Conservation (phyloP, 2,797 vertebrate species). For the Sebastes diaconus region DNA sequence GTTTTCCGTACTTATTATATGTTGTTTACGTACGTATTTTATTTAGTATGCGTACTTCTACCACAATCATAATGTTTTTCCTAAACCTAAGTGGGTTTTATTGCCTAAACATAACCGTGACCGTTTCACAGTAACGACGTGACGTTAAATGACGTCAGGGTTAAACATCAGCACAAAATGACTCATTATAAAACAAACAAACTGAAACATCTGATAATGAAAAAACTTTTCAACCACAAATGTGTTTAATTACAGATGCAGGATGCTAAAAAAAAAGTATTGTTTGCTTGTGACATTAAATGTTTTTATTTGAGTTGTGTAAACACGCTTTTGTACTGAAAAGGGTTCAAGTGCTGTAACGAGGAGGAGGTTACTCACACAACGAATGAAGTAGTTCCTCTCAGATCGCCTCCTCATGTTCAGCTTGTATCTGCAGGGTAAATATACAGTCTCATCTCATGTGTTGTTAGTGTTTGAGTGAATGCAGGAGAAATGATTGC, state of each 20-base stretch:
- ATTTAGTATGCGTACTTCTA: too few species aligned
- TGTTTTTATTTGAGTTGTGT: not conserved
- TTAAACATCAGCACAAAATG: not conserved
- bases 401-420: not conserved
- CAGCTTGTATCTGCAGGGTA: not conserved
- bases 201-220: not conserved
- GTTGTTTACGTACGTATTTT: too few species aligned
- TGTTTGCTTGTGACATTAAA: not conserved
- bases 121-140: too few species aligned
- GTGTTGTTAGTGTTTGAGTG: not conserved
- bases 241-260: not conserved
- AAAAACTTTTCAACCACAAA: not conserved
- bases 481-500: constrained; percentile 13
- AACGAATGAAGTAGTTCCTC: not conserved
- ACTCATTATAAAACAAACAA: not conserved
- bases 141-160: too few species aligned
- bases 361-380: not conserved
- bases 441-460: not conserved
- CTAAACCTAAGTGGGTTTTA: too few species aligned
- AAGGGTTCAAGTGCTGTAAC: not conserved
- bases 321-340: not conserved
- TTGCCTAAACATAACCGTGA: too few species aligned
- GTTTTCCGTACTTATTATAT: too few species aligned
- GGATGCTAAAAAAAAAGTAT: not conserved
- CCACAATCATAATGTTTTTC: too few species aligned